Base-by-base conservation (phyloP, 2,113 vertebrate genomes). In the Hippocampus barbouri region DNA sequence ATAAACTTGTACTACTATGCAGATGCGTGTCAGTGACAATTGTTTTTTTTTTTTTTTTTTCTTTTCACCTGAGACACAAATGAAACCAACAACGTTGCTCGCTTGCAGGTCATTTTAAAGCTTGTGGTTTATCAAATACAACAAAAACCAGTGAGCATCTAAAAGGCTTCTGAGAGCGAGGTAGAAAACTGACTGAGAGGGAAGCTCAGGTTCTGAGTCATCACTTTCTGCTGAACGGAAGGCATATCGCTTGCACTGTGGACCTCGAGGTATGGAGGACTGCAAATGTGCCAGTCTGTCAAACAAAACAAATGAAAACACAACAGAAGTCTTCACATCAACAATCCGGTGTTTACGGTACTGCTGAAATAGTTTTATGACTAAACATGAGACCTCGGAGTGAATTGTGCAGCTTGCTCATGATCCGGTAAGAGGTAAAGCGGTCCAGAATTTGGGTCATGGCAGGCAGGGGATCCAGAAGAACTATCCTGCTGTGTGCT, bases 381-480 rank as follows among this genome's bases (percentile, higher is more conserved):
- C 1, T 16, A 7, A 34, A 34, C 8, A 21, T 20, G 23, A 59
- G 38, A 70, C 92, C 92, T 87, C 69, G 74, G 53, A 90, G 83
- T 2, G 78, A 83, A 21, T 83, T 79, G 62, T 89, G 90, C 69
- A 93, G 81, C 66, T 83, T 78, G 85, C 75, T 87, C 83, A 93
- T 92, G 70, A 93, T 91, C 59, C 61, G 85, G 59, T 90, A 91
- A 0, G 91, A 92, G 11, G 83, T 72, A 15, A 93, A 93, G 57
- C 92, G 91, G 81, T 93, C 92, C 0, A 93, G 85, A 0, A 93
- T 84, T 43, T 72, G 87, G 11, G 77, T 83, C 88, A 93, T 90
- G 10, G 89, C 90, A 1, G 88, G 86, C 23, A 93, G 79, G 0
- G 92, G 92, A 71, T 93, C 92, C 79, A 93, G 81, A 10, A 93